A percentile compares a stretch with the other conserved stretches of the same genome.
These are phyloP conservation scores for Plagodis dolabraria DNA, from an alignment of 2,888 invertebrate species.

Conservation along the genomic window DNA sequence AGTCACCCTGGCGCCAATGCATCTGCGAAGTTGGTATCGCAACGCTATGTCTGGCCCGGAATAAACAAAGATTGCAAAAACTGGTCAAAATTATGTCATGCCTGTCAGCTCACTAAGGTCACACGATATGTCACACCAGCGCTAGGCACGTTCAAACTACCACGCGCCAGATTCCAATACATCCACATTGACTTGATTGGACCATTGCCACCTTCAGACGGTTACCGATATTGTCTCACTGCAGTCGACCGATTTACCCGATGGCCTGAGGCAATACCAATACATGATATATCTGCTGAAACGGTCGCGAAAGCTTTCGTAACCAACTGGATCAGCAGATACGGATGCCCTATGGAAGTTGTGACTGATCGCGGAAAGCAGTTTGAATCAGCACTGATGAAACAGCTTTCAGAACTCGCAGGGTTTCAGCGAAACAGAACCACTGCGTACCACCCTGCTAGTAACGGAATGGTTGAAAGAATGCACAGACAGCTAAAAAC, in stretches of 20 bases:
- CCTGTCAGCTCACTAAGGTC: conserved; percentile 53
- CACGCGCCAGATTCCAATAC: conserved; percentile 29
- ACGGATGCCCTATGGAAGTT: conserved; percentile 30
- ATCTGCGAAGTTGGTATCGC: conserved; percentile 38
- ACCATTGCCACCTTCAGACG: conserved; percentile 32
- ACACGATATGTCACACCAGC: conserved; percentile 40
- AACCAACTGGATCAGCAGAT: too few relatives aligned
- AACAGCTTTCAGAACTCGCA: too few relatives aligned
- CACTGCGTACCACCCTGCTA: conserved; percentile 16
- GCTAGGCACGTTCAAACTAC: conserved; percentile 9
- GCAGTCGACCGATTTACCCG: conserved; percentile 44
- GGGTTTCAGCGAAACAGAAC: too few relatives aligned
- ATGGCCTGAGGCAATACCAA: conserved; percentile 39
- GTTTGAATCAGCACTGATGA: conserved; percentile 34
- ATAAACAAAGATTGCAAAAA: conserved; percentile 47
- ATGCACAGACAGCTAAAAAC: conserved; percentile 22
- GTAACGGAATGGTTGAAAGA: conserved; percentile 29
- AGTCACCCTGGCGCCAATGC: conserved; percentile 38
- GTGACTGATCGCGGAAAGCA: conserved; percentile 39
- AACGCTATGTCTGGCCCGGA: conserved; percentile 47
- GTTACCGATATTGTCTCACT: conserved; percentile 38
- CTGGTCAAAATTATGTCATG: conserved; percentile 39
- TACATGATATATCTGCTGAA: conserved; percentile 31
- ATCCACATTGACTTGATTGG: conserved; percentile 60
- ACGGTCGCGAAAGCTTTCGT: conserved; percentile 27